Percentiles rank a stretch among this genome's conserved stretches.
Conservation (phyloP, 2,797 vertebrate species). For the Pseudochromis fuscus region DNA sequence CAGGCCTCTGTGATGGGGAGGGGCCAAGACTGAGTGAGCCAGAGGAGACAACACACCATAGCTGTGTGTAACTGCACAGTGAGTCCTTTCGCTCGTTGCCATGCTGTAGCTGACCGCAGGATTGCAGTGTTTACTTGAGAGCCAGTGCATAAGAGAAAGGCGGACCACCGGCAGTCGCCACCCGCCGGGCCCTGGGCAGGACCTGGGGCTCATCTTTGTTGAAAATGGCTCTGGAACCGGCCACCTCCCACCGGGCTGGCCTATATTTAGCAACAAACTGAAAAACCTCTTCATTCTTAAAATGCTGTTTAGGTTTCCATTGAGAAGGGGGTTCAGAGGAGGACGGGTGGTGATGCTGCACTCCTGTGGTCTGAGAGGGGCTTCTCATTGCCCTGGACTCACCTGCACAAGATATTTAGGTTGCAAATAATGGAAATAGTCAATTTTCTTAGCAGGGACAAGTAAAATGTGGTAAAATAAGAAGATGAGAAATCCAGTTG, state of each 20-base stretch:
- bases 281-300: constrained; percentile 87
- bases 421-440: constrained; percentile 21
- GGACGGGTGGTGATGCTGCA: constrained; percentile 69
- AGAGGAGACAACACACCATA: constrained; percentile 84
- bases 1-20: constrained; percentile 77
- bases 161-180: constrained; percentile 86
- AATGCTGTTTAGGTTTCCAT: constrained; percentile 84
- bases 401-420: constrained; percentile 58
- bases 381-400: constrained; percentile 60
- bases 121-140: constrained; percentile 88
- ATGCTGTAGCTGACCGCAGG: constrained; percentile 86
- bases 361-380: constrained; percentile 62
- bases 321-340: constrained; percentile 76
- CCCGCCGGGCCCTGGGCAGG: constrained; percentile 81
- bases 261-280: constrained; percentile 90
- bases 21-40: constrained; percentile 71
- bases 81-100: constrained; percentile 87
- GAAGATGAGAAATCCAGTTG: constrained; percentile 35
- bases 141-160: constrained; percentile 89
- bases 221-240: constrained; percentile 85
- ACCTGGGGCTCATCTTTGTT: constrained; percentile 88
- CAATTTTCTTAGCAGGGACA: constrained; percentile 13
- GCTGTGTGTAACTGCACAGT: constrained; percentile 87
- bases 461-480: constrained; percentile 37
- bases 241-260: constrained; percentile 75